phyloP scores from a whole-genome alignment of 2,888 invertebrate species.

The Watsonalla binaria region DNA sequence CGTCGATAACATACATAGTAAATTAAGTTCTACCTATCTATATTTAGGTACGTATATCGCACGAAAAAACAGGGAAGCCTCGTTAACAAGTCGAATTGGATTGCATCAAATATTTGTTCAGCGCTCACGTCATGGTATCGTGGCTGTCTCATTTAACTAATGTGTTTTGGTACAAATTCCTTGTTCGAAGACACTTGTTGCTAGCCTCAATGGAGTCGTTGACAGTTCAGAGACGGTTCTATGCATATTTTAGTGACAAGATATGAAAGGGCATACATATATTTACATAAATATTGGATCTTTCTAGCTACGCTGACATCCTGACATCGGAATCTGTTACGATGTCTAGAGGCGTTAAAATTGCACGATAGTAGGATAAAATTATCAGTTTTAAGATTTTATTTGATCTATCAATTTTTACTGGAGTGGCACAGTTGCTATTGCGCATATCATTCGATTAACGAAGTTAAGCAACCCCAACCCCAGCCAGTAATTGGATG shows the following conservation, averaged over 20 bases:
- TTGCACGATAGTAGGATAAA: background rate
- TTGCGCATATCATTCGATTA: too few species aligned
- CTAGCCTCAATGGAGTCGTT: background rate
- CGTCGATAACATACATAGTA: too few species aligned
- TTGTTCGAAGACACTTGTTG: background rate
- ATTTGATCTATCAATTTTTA: too few species aligned
- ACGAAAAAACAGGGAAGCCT: too few species aligned
- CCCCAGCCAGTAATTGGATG: too few species aligned
- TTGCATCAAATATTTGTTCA: slow-evolving; percentile 29
- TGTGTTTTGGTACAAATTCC: background rate
- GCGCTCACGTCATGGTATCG: slow-evolving; percentile 20
- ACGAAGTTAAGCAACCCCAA: too few species aligned
- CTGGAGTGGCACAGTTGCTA: too few species aligned
- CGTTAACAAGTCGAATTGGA: slow-evolving; percentile 7
- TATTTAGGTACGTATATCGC: too few species aligned
- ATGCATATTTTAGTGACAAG: background rate
- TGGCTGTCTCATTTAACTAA: background rate
- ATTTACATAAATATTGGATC: background rate
- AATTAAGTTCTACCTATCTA: too few species aligned
- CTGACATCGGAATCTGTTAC: background rate
- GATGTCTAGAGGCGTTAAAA: background rate
- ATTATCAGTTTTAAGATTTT: too few species aligned
- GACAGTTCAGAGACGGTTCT: background rate
- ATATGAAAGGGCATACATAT: background rate
- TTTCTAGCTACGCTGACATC: background rate